Percentiles rank a stretch among this genome's conserved stretches.
Evolutionary conservation across 1,140 invertebrate species (phyloP).

Genomic region (Brachionus koreanus): DNA sequence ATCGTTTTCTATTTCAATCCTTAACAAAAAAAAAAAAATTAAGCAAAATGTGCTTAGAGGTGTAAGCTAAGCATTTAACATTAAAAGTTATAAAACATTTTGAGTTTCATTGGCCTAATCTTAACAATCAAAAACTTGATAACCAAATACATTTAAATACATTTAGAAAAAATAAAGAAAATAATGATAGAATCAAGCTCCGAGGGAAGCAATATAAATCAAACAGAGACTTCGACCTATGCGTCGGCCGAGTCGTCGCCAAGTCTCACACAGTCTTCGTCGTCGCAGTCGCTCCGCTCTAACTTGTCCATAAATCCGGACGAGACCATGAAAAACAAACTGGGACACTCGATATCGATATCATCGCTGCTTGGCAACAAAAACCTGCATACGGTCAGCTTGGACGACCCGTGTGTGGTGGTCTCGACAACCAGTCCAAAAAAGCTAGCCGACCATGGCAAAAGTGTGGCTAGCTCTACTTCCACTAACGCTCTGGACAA

Average conservation of each 20-base stretch:
- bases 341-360: not conserved
- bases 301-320: not conserved
- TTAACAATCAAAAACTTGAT: not conserved
- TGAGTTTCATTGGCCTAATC: constrained; percentile 11
- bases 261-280: not conserved
- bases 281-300: not conserved
- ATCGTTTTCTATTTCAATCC: not conserved
- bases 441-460: not conserved
- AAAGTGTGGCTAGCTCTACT: not conserved
- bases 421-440: not conserved
- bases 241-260: constrained; percentile 1
- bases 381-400: not conserved
- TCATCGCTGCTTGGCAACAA: constrained; percentile 27
- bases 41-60: not conserved
- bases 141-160: not conserved
- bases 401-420: not conserved
- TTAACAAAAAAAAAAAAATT: not conserved
- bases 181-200: constrained; percentile 18
- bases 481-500: constrained; percentile 26
- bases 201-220: not conserved
- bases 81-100: not conserved
- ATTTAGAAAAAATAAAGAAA: not conserved
- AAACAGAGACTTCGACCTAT: not conserved
- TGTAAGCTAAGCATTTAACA: not conserved
- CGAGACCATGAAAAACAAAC: not conserved